phyloP scores from a whole-genome alignment of 37 sponge, comb jelly and placozoan species.

The Axinella damicornis region DNA sequence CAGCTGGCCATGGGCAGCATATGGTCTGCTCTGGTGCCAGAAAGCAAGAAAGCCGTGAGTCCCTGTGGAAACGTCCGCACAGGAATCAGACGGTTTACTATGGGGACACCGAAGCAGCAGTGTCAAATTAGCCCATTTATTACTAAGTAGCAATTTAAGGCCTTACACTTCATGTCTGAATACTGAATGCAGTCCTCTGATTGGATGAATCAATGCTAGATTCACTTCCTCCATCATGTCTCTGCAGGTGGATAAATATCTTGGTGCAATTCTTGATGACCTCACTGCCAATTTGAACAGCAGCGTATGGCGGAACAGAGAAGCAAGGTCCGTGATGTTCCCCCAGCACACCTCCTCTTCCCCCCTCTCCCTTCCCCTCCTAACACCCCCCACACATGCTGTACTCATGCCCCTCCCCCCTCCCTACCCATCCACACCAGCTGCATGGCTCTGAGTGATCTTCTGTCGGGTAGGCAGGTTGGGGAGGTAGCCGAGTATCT shows the following conservation, averaged over 20 bases:
- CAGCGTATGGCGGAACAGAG: conserved; percentile 81
- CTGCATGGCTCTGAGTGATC: conserved; percentile 79
- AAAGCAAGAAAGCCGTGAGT: conserved; percentile 76
- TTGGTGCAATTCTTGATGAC: conserved; percentile 68
- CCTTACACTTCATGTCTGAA: too few species aligned
- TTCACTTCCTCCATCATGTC: too few species aligned
- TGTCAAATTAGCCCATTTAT: too few species aligned
- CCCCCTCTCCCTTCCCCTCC: too few species aligned
- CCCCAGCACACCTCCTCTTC: too few species aligned
- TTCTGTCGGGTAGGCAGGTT: conserved; percentile 32
- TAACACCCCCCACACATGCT: too few species aligned
- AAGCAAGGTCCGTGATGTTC: conserved; percentile 55
- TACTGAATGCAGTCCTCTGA: too few species aligned
- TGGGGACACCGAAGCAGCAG: neutral
- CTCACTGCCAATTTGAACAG: conserved; percentile 71
- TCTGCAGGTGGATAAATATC: conserved; percentile 66
- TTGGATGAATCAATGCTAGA: too few species aligned
- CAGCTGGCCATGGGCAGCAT: conserved; percentile 92
- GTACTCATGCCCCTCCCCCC: too few species aligned
- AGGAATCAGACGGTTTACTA: neutral
- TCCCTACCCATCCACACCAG: conserved; percentile 3
- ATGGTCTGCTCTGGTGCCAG: conserved; percentile 83
- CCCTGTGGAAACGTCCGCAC: neutral
- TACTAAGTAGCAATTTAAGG: too few species aligned
- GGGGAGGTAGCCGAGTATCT: conserved; percentile 62